Evolutionary conservation across 1,140 invertebrate species (phyloP), one percentile per base, ranked within the genome.

Genomic region (Antheraea mylitta): DNA sequence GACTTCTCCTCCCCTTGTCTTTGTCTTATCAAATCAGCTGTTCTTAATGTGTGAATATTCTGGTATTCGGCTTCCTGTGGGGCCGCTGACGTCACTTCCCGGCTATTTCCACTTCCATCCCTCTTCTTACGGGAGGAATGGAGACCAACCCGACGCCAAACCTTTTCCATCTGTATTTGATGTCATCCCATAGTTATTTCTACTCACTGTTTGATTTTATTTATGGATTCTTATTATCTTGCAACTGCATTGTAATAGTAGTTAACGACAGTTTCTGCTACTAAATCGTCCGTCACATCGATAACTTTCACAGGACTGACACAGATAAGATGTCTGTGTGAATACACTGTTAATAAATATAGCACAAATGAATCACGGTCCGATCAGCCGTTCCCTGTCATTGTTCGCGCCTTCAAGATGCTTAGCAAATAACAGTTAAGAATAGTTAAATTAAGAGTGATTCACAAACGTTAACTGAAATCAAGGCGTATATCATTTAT

Each of bases 81-180:
- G 7, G 78, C 81, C 42, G 83, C 72, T 70, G 83, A 68, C 68
- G 87, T 85, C 81, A 85, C 86, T 86, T 92, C 87, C 67, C 71
- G 76, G 65, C 86, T 90, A 72, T 86, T 89, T 66, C 89, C 89
- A 81, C 88, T 92, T 87, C 87, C 89, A 86, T 92, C 90, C 85
- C 89, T 90, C 87, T 93, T 92, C 82, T 92, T 91, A 60, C 90
- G 91, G 82, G 92, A 92, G 83, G 92, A 92, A 88, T 92, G 92
- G 82, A 93, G 90, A 80, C 92, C 92, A 67, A 93, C 91, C 68
- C 89, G 85, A 81, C 89, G 88, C 91, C 91, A 92, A 90, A 93
- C 91, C 85, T 93, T 93, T 92, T 93, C 91, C 92, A 93, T 90
- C 84, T 77, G 76, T 86, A 82, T 89, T 90, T 89, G 72, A 73